Base-by-base conservation (phyloP, 53 echinoderm and acorn worm species). In the Mesocentrotus franciscanus region DNA sequence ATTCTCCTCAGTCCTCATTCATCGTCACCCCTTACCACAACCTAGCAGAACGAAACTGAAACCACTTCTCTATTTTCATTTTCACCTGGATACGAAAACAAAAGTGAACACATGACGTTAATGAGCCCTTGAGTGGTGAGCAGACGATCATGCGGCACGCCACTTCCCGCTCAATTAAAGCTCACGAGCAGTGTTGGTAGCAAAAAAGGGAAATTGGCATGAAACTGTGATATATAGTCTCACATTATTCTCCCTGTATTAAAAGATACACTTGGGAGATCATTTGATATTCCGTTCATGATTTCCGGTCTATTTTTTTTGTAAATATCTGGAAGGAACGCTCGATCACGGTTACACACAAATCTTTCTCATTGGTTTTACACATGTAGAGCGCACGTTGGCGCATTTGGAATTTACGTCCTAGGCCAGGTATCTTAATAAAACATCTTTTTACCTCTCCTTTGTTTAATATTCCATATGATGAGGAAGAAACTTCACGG, bases 31-130 rank as follows among this genome's bases (percentile, higher is more conserved):
- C 81, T 81, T 36, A 18, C 8, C 42, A 6, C 18, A 39, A 39
- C 42, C 30, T 1, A 39, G 42, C 8, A 81, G 18, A 81, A 81
- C 36, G 42, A 81, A 81, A 81, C 36, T 81, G 36, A 81, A 81
- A 81, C 81, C 81, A 42, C 81, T 81, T 81, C 81, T 81, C 33
- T 81, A 42, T 81, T 81, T 81, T 42, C 14, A 78, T 81, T 42
- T 81, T 20, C 81, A 81, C 81, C 81, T 81, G 36, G 81, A 81
- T 81, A 81, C 16, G 81, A 81, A 81, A 81, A 81, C 42, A 81
- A 81, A 81, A 18, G 39, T 36, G 81, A 81, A 18, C 81, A 81
- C 81, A 81, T 81, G 81, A 81, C 42, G 81, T 81, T 81, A 13
- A 81, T 81, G 42, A 81, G 17, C 36, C 39, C 22, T 64, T 36